Conservation (phyloP, 2,888 invertebrate species). For the Pristionchus mayeri region DNA sequence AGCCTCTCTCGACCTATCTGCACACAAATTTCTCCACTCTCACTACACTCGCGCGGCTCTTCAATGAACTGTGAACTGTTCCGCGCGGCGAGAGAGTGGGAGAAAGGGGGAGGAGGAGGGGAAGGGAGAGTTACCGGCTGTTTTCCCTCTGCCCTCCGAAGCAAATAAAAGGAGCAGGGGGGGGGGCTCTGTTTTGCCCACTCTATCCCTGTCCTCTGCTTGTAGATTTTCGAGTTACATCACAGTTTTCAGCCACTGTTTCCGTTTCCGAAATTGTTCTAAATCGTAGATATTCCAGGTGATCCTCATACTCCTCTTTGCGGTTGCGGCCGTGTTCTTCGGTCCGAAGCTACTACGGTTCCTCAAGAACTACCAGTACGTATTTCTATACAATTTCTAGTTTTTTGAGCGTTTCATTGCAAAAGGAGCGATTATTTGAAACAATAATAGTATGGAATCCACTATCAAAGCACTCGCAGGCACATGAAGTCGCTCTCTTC, state of each 20-base stretch:
- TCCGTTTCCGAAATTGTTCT: background rate
- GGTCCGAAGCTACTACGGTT: background rate
- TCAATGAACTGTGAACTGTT: background rate
- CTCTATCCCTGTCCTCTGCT: background rate
- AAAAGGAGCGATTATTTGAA: background rate
- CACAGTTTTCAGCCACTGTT: background rate
- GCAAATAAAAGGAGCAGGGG: background rate
- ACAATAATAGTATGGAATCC: background rate
- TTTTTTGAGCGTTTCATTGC: background rate
- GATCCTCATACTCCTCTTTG: background rate
- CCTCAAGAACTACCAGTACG: background rate
- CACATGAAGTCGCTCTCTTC: background rate
- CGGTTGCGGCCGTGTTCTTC: background rate
- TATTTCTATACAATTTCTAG: background rate
- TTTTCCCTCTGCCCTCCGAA: background rate
- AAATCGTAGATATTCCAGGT: background rate
- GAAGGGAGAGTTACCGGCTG: no score
- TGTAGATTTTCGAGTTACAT: background rate
- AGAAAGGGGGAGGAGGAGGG: no score
- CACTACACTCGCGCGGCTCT: background rate
- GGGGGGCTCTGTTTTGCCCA: background rate
- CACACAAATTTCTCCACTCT: background rate
- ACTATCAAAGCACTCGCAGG: background rate
- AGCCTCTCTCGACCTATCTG: no score
- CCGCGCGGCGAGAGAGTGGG: no score